Evolutionary conservation across 2,888 invertebrate genomes (phyloP), one percentile per base, ranked within the genome.

Genomic region (Chloroclysta siterata): DNA sequence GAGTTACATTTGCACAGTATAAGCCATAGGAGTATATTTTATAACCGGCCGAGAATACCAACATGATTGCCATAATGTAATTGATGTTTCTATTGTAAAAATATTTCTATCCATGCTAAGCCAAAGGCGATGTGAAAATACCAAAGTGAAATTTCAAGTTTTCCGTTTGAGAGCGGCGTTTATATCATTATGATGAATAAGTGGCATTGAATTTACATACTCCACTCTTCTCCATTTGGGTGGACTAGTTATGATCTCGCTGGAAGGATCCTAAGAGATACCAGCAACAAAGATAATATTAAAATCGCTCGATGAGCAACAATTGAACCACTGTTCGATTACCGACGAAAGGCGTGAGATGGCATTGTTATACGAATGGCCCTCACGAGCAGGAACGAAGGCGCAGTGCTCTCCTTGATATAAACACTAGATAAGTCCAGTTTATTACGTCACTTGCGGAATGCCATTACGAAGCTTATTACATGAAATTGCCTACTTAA

Each of bases 331-430:
- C 60, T 64, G 71, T 68, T 67, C 64, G 62, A 69, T 69, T 64
- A 61, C 53, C 33, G 47, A 52, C 60, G 56, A 60, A 79, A 79
- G 78, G 78, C 77, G 78, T 73, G 72, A 74, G 62, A 63, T 75
- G 72, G 76, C 80, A 82, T 85, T 84, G 82, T 85, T 84, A 73
- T 74, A 73, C 76, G 79, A 75, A 69, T 73, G 69, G 74, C 72
- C 69, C 63, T 69, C 72, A 73, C 61, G 72, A 74, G 72, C 66
- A 66, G 67, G 65, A 77, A 72, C 77, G 76, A 76, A 75, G 77
- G 78, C 77, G 76, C 77, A 71, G 69, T 14, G 17, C 52, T 62
- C 77, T 79, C 72, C 76, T 77, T 73, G 76, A 82, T 81, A 72
- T 67, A 64, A 67, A 66, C 54, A 53, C 60, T 42, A 58, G 65